phyloP scores from a whole-genome alignment of 2,888 invertebrate species.

The Epinotia demarniana region DNA sequence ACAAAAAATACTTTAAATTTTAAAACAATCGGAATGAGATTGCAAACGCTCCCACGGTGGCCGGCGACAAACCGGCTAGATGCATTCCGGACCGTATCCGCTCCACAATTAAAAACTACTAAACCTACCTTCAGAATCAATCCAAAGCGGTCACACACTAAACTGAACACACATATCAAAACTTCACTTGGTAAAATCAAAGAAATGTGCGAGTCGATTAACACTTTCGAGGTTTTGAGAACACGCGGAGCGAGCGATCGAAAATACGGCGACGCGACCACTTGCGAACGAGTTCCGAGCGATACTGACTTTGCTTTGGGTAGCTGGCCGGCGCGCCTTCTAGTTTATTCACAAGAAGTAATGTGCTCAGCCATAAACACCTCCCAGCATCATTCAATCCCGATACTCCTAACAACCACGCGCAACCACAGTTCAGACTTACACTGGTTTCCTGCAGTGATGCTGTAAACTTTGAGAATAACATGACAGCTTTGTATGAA shows the following conservation, averaged over 20 bases:
- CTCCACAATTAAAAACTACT: conserved; percentile 65
- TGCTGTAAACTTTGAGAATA: background rate
- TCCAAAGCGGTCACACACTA: conserved; percentile 57
- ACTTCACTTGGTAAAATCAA: conserved; percentile 71
- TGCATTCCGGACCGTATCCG: conserved; percentile 72
- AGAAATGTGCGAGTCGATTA: conserved; percentile 57
- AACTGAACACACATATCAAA: conserved; percentile 70
- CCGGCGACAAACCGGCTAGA: conserved; percentile 77
- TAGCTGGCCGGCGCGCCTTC: conserved; percentile 14
- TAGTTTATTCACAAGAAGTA: background rate
- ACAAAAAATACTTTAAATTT: conserved; percentile 52
- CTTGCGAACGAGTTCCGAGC: conserved; percentile 53
- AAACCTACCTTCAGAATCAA: conserved; percentile 67
- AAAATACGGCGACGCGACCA: conserved; percentile 51
- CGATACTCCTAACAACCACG: background rate
- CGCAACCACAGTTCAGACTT: background rate
- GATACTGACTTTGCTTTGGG: conserved; percentile 60
- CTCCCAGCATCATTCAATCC: background rate
- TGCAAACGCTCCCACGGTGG: conserved; percentile 77
- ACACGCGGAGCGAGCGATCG: conserved; percentile 64
- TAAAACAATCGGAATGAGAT: conserved; percentile 52
- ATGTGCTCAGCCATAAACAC: background rate
- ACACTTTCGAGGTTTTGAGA: conserved; percentile 48
- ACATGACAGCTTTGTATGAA: conserved; percentile 54
- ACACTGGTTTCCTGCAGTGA: background rate